Evolutionary conservation across 2,888 invertebrate species (phyloP).

Genomic region (Clostera curtula): DNA sequence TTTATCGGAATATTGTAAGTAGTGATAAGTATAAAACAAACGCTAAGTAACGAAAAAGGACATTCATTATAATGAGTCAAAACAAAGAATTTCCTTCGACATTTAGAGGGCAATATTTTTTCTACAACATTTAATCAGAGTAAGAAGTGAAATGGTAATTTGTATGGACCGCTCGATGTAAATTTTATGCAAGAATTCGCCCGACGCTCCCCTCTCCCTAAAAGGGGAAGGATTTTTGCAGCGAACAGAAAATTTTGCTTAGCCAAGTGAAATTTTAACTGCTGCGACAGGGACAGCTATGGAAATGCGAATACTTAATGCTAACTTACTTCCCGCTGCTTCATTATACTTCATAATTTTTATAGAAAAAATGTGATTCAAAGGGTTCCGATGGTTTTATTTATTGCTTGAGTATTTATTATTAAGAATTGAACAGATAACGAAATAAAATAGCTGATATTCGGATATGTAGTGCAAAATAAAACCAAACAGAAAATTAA

Average conservation of each 20-base stretch:
- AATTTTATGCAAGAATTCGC: constrained; percentile 74
- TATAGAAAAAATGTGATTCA: constrained; percentile 47
- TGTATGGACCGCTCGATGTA: constrained; percentile 75
- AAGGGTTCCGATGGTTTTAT: constrained; percentile 37
- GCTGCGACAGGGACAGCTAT: constrained; percentile 70
- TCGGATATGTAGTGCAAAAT: no score
- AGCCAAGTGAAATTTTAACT: constrained; percentile 75
- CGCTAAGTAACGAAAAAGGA: constrained; percentile 43
- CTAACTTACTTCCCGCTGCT: constrained; percentile 69
- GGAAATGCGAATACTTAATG: constrained; percentile 72
- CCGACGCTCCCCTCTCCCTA: constrained; percentile 58
- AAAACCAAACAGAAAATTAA: no score
- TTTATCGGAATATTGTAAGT: no score
- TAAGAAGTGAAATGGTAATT: constrained; percentile 74
- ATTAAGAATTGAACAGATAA: constrained; percentile 8
- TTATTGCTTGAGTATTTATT: constrained; percentile 17
- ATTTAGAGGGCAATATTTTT: constrained; percentile 73
- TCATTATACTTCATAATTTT: constrained; percentile 73
- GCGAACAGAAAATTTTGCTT: constrained; percentile 74
- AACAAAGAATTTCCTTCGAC: constrained; percentile 70
- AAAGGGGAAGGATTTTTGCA: constrained; percentile 70
- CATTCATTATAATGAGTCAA: constrained; percentile 72
- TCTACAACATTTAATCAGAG: constrained; percentile 75
- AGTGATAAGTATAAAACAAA: no score
- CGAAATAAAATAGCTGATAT: no score